These are phyloP conservation scores for Oppia nitens DNA, from an alignment of 1,140 invertebrate genomes.

Conservation along the genomic window DNA sequence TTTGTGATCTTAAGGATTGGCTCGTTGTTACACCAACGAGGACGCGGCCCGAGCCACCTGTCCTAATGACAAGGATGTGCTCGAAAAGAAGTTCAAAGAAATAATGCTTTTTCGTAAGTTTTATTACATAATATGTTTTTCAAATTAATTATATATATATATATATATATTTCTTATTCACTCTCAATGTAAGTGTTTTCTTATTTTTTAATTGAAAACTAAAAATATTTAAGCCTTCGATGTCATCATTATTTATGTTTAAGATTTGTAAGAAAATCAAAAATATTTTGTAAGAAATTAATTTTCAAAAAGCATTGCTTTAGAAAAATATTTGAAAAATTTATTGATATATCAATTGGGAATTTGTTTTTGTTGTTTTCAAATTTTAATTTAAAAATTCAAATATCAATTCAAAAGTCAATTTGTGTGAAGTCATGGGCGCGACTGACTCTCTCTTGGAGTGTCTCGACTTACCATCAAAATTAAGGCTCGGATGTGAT, in stretches of 20 bases:
- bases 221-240: neutral
- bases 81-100: constrained; percentile 20
- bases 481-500: neutral
- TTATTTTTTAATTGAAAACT: neutral
- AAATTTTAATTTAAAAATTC: too few species aligned
- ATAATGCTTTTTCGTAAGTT: constrained; percentile 17
- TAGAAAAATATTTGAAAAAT: too few species aligned
- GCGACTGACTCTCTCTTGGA: neutral
- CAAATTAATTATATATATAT: neutral
- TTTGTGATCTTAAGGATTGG: constrained; percentile 27
- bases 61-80: constrained; percentile 28
- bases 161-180: neutral
- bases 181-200: neutral
- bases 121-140: neutral
- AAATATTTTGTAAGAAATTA: neutral
- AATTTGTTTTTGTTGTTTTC: too few species aligned
- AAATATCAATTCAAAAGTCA: too few species aligned
- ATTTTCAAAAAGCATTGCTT: too few species aligned
- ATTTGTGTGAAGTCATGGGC: too few species aligned
- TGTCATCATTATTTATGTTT: neutral
- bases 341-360: too few species aligned
- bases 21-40: constrained; percentile 44
- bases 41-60: constrained; percentile 40
- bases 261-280: neutral
- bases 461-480: neutral